Evolutionary conservation across 1,140 invertebrate species (phyloP).

Genomic region (Drosophila teissieri): DNA sequence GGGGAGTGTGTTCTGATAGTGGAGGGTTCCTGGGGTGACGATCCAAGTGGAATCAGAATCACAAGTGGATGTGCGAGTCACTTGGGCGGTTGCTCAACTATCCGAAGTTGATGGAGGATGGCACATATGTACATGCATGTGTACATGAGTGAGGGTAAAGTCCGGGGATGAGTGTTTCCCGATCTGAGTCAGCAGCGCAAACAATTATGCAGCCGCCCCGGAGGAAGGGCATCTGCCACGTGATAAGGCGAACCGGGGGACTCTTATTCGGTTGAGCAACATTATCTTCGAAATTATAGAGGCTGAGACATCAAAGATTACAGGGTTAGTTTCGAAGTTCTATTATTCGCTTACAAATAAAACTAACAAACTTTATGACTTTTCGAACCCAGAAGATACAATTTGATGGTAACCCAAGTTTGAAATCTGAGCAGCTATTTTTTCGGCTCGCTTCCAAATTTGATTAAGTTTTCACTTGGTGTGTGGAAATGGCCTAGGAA

Average conservation of each 20-base stretch:
- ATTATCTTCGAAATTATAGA: slow-evolving; percentile 13
- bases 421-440: slow-evolving; percentile 5
- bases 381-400: not conserved
- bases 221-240: slow-evolving; percentile 35
- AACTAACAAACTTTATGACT: not conserved
- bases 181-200: slow-evolving; percentile 49
- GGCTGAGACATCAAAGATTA: not conserved
- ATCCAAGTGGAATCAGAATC: slow-evolving; percentile 21
- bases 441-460: slow-evolving; percentile 18
- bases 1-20: slow-evolving; percentile 10
- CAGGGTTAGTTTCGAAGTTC: not conserved
- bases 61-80: slow-evolving; percentile 31
- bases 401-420: too few species aligned
- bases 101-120: not conserved
- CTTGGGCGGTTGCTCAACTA: slow-evolving; percentile 51
- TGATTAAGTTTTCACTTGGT: slow-evolving; percentile 35
- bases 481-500: slow-evolving; percentile 15
- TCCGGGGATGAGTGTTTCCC: slow-evolving; percentile 41
- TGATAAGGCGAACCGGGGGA: slow-evolving; percentile 23
- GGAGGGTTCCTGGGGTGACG: slow-evolving; percentile 5
- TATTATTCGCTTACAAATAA: not conserved
- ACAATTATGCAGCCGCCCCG: slow-evolving; percentile 30
- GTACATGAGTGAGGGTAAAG: not conserved
- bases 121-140: too few species aligned
- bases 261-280: slow-evolving; percentile 9